Evolutionary conservation across 2,888 invertebrate genomes (phyloP).

Genomic region (Argynnis bischoffii): DNA sequence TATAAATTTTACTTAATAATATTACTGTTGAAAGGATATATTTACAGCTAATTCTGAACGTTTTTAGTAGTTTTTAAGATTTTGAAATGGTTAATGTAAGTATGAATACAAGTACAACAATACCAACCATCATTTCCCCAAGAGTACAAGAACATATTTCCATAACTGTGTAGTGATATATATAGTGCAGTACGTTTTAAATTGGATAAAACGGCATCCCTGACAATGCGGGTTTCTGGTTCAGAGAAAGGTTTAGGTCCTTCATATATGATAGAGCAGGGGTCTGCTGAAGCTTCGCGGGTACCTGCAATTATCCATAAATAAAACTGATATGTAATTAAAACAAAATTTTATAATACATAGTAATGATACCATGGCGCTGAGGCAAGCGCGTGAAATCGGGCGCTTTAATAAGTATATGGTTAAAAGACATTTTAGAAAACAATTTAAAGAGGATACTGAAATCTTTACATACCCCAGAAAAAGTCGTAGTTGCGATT

Average conservation of each 20-base stretch:
- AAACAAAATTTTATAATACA: too few species aligned
- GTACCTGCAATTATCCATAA: constrained; percentile 53
- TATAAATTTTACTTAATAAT: too few species aligned
- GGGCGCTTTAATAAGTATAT: too few species aligned
- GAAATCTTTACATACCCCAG: constrained; percentile 71
- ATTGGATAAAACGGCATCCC: constrained; percentile 79
- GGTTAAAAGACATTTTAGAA: too few species aligned
- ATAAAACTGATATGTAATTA: too few species aligned
- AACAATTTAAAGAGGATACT: too few species aligned
- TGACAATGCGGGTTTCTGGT: constrained; percentile 83
- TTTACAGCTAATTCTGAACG: too few species aligned
- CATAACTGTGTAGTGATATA: constrained; percentile 89
- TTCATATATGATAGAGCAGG: constrained; percentile 84
- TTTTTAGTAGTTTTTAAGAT: too few species aligned
- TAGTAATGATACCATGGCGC: too few species aligned
- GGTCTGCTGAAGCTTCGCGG: constrained; percentile 67
- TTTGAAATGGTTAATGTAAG: too few species aligned
- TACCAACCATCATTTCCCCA: constrained; percentile 84
- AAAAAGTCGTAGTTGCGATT: constrained; percentile 89
- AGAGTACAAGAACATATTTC: constrained; percentile 86
- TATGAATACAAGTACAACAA: neutral
- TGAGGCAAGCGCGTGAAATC: too few species aligned
- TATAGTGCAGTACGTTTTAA: constrained; percentile 83
- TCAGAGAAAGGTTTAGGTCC: constrained; percentile 86
- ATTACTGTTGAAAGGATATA: too few species aligned